A percentile compares a stretch with the other conserved stretches of the same genome.
Conservation (phyloP, 2,888 invertebrate genomes). For the Prosapia bicincta region DNA sequence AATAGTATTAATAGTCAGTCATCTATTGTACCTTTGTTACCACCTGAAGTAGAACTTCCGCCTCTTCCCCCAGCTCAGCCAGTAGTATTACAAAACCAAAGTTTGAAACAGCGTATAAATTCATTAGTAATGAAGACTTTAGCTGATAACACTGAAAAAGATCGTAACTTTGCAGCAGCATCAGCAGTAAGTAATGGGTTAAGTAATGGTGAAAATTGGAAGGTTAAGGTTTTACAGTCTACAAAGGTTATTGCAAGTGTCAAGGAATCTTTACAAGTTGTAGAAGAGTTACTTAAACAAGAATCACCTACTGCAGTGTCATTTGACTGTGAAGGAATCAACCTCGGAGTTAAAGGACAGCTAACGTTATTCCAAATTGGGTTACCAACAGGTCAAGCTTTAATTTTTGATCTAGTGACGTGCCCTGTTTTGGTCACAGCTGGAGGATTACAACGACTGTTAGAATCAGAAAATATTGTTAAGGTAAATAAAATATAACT, state of each 20-base stretch:
- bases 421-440: slow-evolving; percentile 75
- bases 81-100: slow-evolving; percentile 58
- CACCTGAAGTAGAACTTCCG: slow-evolving; percentile 45
- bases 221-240: slow-evolving; percentile 74
- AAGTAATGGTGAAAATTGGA: slow-evolving; percentile 62
- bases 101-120: slow-evolving; percentile 83
- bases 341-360: slow-evolving; percentile 84
- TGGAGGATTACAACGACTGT: slow-evolving; percentile 72
- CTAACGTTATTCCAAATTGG: slow-evolving; percentile 84
- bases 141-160: slow-evolving; percentile 75
- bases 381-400: slow-evolving; percentile 76
- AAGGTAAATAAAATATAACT: slow-evolving; percentile 64
- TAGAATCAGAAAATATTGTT: slow-evolving; percentile 76
- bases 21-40: slow-evolving; percentile 28
- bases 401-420: slow-evolving; percentile 82
- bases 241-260: slow-evolving; percentile 76
- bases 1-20: slow-evolving; percentile 28
- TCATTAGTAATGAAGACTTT: slow-evolving; percentile 83
- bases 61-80: slow-evolving; percentile 40
- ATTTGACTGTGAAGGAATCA: slow-evolving; percentile 91
- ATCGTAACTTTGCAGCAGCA: slow-evolving; percentile 50
- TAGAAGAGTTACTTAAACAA: slow-evolving; percentile 44
- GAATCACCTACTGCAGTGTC: slow-evolving; percentile 52
- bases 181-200: slow-evolving; percentile 48
- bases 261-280: slow-evolving; percentile 72